A percentile compares a stretch with the other conserved stretches of the same genome.
phyloP scores from a whole-genome alignment of 2,113 vertebrate genomes.

The Anseranas semipalmata region DNA sequence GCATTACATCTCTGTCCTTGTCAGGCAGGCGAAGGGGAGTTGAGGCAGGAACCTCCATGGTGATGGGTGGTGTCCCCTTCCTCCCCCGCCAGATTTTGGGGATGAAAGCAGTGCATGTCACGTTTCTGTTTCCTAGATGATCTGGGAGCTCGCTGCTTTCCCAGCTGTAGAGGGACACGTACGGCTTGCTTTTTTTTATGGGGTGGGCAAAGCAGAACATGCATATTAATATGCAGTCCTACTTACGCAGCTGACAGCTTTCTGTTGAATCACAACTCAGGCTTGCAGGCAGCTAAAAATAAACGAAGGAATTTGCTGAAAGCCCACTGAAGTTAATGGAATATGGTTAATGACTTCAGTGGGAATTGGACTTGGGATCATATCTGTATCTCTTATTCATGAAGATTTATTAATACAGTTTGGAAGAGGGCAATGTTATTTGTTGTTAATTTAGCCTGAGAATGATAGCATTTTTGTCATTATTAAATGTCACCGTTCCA shows the following conservation, averaged over 20 bases:
- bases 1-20: neutral
- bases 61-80: neutral
- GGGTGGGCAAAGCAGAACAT: conserved; percentile 14
- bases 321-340: conserved; percentile 12
- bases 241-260: neutral
- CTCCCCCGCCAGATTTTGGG: neutral
- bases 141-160: neutral
- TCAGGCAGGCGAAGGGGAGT: neutral
- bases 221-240: neutral
- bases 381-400: neutral
- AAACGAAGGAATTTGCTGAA: neutral
- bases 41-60: fast-evolving
- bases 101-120: neutral
- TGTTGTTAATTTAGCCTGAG: neutral
- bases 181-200: neutral
- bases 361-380: neutral
- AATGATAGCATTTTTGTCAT: fast-evolving
- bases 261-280: conserved; percentile 29
- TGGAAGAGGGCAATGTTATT: neutral
- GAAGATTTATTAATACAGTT: neutral
- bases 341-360: neutral
- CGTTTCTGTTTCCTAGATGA: neutral
- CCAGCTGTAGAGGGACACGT: neutral
- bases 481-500: neutral
- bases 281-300: conserved; percentile 35